Conservation (phyloP, 2,797 vertebrate species). For the Parauchenoglanis ngamensis region DNA sequence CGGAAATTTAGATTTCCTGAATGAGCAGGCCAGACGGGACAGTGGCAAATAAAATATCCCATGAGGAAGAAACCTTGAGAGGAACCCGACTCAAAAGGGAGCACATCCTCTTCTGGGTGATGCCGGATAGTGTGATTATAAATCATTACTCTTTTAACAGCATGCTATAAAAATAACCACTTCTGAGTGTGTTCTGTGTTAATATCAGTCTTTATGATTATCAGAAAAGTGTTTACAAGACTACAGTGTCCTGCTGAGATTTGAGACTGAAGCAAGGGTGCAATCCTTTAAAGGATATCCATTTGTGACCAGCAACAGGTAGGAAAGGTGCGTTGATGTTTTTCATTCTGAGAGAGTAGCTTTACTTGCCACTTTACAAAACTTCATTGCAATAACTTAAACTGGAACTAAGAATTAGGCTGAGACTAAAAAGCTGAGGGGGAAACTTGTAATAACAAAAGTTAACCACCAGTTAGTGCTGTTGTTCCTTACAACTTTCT, state of each 20-base stretch:
- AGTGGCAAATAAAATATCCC: neutral
- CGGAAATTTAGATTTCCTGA: neutral
- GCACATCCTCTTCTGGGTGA: slow-evolving; percentile 1
- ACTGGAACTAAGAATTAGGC: neutral
- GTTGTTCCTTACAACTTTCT: slow-evolving; percentile 18
- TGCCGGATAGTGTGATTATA: neutral
- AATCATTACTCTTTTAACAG: neutral
- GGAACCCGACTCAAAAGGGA: neutral
- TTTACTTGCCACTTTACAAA: neutral
- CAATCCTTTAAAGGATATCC: neutral
- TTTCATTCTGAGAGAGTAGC: neutral
- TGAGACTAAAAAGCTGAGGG: neutral
- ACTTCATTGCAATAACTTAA: neutral
- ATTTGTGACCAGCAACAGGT: neutral
- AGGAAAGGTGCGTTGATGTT: neutral
- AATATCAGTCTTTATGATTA: neutral
- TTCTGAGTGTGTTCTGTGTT: neutral
- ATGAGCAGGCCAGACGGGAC: neutral
- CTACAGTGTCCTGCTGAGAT: neutral
- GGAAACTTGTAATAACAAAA: slow-evolving; percentile 13
- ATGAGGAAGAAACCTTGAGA: neutral
- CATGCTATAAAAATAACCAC: neutral
- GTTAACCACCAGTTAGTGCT: slow-evolving; percentile 32
- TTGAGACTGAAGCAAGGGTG: neutral
- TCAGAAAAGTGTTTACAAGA: neutral